Evolutionary conservation across 2,888 invertebrate species (phyloP), one percentile per base, ranked within the genome.

Genomic region (Xanthia togata): DNA sequence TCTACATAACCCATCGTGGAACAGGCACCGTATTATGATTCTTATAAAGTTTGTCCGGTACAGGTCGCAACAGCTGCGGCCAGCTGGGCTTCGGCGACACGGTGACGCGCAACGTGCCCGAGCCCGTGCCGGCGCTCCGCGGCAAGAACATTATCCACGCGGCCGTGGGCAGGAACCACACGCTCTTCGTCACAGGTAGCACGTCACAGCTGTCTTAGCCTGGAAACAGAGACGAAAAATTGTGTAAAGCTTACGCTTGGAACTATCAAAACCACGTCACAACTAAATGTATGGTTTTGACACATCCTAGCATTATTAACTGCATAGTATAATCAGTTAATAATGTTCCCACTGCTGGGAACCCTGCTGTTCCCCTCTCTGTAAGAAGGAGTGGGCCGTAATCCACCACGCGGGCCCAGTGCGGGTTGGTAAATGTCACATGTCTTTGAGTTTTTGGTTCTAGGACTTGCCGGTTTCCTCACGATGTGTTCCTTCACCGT

Each of bases 21-120:
- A 41, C 20, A 23, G 17, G 26, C 38, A 9, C 23, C 9, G 41
- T 60, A 11, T 4, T 55, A 44, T 59, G 31, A 59, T 60, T 9
- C 17, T 50, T 44, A 35, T 17, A 35, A 38, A 47, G 26, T 60
- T 20, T 31, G 35, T 53, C 14, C 44, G 44, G 31, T 55, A 14
- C 83, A 97, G 97, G 98, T 57, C 98, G 99, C 47, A 99, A 98
- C 95, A 97, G 97, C 47, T 97, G 97, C 88, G 99, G 99, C 0
- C 99, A 99, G 93, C 96, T 99, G 41, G 99, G 99, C 5, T 97
- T 98, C 70, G 98, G 98, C 20, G 98, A 99, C 92, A 97, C 97
- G 0, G 97, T 97, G 35, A 97, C 98, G 17, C 97, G 97, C 57
- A 98, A 98, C 91, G 97, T 97, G 20, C 99, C 99, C 0, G 98